Conservation (phyloP, 1,140 invertebrate genomes). For the Heliconius nattereri region DNA sequence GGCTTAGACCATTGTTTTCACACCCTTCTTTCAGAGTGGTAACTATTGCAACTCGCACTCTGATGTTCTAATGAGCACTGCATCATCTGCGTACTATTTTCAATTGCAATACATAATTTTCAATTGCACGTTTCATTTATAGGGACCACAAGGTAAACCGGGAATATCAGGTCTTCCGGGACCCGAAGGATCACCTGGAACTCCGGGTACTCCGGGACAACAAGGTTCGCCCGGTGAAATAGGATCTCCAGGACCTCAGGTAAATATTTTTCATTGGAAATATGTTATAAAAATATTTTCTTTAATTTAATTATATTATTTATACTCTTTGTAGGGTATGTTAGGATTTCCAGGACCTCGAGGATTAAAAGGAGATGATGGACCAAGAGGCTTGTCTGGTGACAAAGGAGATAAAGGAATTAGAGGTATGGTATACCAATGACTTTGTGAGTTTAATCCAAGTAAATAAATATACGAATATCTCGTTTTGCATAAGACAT, state of each 20-base stretch:
- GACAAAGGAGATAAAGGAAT: constrained; percentile 81
- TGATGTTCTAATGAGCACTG: too few species aligned
- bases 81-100: not conserved
- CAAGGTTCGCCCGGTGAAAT: constrained; percentile 86
- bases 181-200: constrained; percentile 87
- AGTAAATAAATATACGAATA: too few species aligned
- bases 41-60: too few species aligned
- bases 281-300: not conserved
- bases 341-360: constrained; percentile 88
- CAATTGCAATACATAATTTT: not conserved
- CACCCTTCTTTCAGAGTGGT: too few species aligned
- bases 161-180: constrained; percentile 88
- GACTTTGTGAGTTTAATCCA: too few species aligned
- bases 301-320: not conserved
- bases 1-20: too few species aligned
- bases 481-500: too few species aligned
- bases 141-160: constrained; percentile 88
- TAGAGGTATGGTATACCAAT: constrained; percentile 53
- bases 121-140: constrained; percentile 11
- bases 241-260: constrained; percentile 85
- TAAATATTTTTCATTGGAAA: constrained; percentile 33
- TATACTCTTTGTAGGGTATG: constrained; percentile 78
- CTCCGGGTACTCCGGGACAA: constrained; percentile 86
- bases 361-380: constrained; percentile 90
- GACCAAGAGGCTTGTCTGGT: constrained; percentile 85